Conservation (phyloP, 2,113 vertebrate species). For the Onychorhynchus coronatus region DNA sequence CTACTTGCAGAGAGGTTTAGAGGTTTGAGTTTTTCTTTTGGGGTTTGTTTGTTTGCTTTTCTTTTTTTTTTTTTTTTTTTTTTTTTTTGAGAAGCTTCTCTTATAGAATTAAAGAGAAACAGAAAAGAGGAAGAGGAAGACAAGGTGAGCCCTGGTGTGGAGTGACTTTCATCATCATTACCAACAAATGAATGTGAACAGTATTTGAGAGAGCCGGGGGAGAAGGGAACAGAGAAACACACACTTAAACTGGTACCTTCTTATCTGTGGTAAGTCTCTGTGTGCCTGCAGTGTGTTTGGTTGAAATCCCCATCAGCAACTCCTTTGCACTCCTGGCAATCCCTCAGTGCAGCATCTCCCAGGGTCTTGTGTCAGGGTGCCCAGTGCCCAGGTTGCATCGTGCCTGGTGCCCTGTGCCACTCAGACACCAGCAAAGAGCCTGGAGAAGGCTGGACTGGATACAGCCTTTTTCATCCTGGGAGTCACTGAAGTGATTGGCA, state of each 20-base stretch:
- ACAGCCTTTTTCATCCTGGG: not conserved
- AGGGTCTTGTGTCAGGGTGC: not conserved
- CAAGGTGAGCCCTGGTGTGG: rapidly evolving
- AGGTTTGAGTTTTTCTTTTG: no score
- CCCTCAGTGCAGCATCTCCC: not conserved
- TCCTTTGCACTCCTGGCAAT: rapidly evolving
- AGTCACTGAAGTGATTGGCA: not conserved
- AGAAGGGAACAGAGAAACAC: not conserved
- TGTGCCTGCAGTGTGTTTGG: not conserved
- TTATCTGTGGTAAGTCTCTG: rapidly evolving
- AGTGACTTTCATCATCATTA: not conserved
- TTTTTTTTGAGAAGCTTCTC: not conserved
- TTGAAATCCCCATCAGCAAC: not conserved
- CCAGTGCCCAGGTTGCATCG: not conserved
- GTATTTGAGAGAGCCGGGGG: conserved; percentile 6
- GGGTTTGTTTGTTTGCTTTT: no score
- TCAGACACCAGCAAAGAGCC: not conserved
- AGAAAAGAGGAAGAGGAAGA: not conserved
- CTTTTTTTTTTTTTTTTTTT: not conserved
- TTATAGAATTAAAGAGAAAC: not conserved
- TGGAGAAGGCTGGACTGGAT: not conserved
- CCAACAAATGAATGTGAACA: not conserved
- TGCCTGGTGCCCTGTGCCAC: not conserved
- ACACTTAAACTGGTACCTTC: not conserved
- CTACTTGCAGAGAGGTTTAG: not conserved